A percentile compares a stretch with the other conserved stretches of the same genome.
Evolutionary conservation across 2,113 vertebrate species (phyloP).

Genomic region (Sclerurus mexicanus): DNA sequence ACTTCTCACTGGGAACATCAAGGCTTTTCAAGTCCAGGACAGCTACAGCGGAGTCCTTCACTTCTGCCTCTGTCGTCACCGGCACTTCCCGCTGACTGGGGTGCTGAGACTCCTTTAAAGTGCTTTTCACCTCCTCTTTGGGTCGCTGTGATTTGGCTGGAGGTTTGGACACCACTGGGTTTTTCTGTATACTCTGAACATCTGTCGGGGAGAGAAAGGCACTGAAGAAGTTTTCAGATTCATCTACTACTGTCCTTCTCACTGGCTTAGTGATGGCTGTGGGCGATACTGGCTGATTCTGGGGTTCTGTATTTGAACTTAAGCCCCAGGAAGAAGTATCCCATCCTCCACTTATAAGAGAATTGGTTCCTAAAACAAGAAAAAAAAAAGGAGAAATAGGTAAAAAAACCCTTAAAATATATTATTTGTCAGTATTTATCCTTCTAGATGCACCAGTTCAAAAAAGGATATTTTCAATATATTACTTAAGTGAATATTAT

Average conservation of each 20-base stretch:
- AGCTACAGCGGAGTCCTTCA: slow-evolving; percentile 10
- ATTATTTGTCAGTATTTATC: neutral
- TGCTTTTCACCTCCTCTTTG: slow-evolving; percentile 79
- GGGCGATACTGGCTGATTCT: slow-evolving; percentile 72
- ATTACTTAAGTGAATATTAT: neutral
- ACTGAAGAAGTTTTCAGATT: slow-evolving; percentile 96
- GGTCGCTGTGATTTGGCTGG: slow-evolving; percentile 87
- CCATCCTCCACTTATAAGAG: slow-evolving; percentile 88
- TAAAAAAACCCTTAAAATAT: neutral
- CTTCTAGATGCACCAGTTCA: neutral
- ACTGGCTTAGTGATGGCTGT: slow-evolving; percentile 97
- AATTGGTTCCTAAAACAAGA: slow-evolving; percentile 71
- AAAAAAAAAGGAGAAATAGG: neutral
- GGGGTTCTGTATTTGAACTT: slow-evolving; percentile 73
- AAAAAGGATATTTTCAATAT: neutral
- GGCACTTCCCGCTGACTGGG: slow-evolving; percentile 22
- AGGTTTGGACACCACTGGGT: slow-evolving; percentile 88
- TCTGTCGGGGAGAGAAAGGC: slow-evolving; percentile 88
- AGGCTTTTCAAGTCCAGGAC: slow-evolving; percentile 6
- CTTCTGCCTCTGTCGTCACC: slow-evolving; percentile 36
- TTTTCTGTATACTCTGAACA: slow-evolving; percentile 73
- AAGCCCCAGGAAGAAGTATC: slow-evolving; percentile 90
- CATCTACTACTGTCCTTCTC: slow-evolving; percentile 91
- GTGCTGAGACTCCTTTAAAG: slow-evolving; percentile 56
- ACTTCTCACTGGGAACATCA: neutral